These are phyloP conservation scores for Theristicus caerulescens DNA, from an alignment of 2,113 vertebrate species.

Conservation along the genomic window DNA sequence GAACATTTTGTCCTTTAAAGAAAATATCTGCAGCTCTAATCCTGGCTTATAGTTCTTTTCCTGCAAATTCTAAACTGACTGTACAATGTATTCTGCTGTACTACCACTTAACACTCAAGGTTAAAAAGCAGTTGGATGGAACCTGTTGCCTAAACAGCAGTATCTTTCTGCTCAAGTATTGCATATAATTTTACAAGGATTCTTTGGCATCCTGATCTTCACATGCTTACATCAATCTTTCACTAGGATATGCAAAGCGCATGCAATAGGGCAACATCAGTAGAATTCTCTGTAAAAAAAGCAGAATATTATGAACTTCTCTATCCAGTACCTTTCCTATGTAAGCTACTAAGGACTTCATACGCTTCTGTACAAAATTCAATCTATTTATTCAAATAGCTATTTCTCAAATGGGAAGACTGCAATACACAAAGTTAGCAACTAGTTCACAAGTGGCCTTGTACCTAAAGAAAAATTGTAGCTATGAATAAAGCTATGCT, in stretches of 20 bases:
- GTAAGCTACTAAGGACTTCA: background rate
- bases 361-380: background rate
- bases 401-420: background rate
- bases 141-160: background rate
- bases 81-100: background rate
- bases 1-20: constrained; percentile 33
- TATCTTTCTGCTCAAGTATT: background rate
- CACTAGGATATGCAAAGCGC: background rate
- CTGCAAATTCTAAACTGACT: background rate
- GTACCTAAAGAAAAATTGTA: background rate
- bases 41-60: background rate
- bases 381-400: background rate
- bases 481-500: constrained; percentile 7
- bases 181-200: background rate
- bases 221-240: background rate
- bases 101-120: background rate
- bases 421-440: background rate
- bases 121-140: background rate
- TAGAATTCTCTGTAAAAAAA: background rate
- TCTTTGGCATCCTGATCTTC: background rate
- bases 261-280: background rate
- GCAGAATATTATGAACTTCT: background rate
- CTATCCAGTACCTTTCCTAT: background rate
- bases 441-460: background rate
- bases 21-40: background rate